Base-by-base conservation (phyloP, 2,797 vertebrate species). In the Octomys mimax region DNA sequence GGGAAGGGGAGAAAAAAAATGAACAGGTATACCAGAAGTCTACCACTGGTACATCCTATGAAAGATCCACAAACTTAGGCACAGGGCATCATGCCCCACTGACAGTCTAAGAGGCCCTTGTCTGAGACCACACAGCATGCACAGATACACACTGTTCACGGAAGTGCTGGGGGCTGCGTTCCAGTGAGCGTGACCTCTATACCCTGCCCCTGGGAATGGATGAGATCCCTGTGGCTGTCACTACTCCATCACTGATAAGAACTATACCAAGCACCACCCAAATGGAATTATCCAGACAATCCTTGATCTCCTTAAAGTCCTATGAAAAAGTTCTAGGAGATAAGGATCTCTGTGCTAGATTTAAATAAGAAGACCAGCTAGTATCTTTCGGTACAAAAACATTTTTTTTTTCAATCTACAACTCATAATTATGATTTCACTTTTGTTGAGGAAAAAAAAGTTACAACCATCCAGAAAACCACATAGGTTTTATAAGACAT, bases 401-500 rank as follows among this genome's bases (percentile, higher is more conserved):
- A 42, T 24, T 13, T 59, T 18, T 59, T 18, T n/a, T 90, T 80
- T 89, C 16, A 85, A 42, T 52, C 61, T 80, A 57, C 39, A 36
- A 79, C 42, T 49, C 62, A 31, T 61, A 28, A 31, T 7, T 46
- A 33, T 78, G 71, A 62, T 52, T 71, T 92, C 42, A 83, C 36
- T 82, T n/a, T 28, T 57, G 86, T 6, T 90, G 80, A 88, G 78
- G 95, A 70, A 82, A 90, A 89, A 86, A 52, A 89, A 2, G 6
- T 82, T 70, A 82, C 62, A 66, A 81, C 31, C 26, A 66, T 66
- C 21, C 57, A 64, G 36, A 64, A 97, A 95, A 89, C 46, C 68
- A 89, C 54, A 10, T 10, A 81, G 66, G 54, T 19, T 93, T 84
- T 88, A 19, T 36, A 82, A 79, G 49, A 87, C n/a, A 16, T 11